Evolutionary conservation across 2,797 vertebrate genomes (phyloP), one percentile per base, ranked within the genome.

Genomic region (Gorsachius magnificus): DNA sequence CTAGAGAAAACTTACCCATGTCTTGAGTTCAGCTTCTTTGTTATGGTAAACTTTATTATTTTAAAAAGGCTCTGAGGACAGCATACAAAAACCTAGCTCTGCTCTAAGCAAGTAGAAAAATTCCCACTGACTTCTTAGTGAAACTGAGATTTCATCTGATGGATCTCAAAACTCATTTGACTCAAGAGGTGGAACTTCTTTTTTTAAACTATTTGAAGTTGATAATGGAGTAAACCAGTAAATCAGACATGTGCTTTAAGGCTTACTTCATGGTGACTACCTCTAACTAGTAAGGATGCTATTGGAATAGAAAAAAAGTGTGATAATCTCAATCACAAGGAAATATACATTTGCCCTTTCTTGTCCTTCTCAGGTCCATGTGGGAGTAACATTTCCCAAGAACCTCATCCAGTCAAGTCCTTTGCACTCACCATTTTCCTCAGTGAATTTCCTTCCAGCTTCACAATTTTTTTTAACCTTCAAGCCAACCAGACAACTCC

Each of bases 11-110:
- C 33, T 31, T 79, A 75, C 10, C 53, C 33, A 19, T 78, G 85
- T 68, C 53, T 78, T 79, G 61, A 87, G 90, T 89, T 96, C 68
- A 89, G 51, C 63, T 87, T 58, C 66, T 93, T 94, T 83, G 57
- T 89, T 94, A 92, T 58, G 43, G 66, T 79, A 84, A 93, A 86
- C 46, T 75, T 93, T 57, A 87, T 88, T 83, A 90, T 91, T 92
- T 90, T 83, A 57, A 86, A 93, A 93, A 83, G 53, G 65, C n/a
- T 91, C 26, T 36, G 85, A 94, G 65, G 69, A 65, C 26, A 86
- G 43, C 29, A 28, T 63, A 72, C 5, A 83, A 90, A 95, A 87
- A 33, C n/a, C 26, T 48, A 87, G 51, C 71, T 91, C 46, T 1
- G 3, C 65, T 83, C 12, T 21, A 83, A 72, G 58, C 33, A 76